These are phyloP conservation scores for Hippocampus barbouri DNA, from an alignment of 2,113 vertebrate species.

Conservation along the genomic window DNA sequence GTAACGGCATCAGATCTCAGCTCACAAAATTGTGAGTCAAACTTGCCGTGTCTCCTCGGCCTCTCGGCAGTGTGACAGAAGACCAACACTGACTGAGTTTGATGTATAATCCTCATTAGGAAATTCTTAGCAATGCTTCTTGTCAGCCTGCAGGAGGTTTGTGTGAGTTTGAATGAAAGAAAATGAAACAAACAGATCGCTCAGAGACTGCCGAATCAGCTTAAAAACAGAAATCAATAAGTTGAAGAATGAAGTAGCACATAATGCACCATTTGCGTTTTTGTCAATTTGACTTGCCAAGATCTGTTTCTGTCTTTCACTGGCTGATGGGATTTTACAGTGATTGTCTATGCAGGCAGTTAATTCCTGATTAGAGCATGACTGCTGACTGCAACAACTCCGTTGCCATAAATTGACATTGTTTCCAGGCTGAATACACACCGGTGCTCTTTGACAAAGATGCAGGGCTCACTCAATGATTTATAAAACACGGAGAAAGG, in stretches of 20 bases:
- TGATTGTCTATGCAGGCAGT: neutral
- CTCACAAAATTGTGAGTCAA: neutral
- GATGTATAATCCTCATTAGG: neutral
- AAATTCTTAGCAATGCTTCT: neutral
- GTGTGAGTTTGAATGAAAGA: neutral
- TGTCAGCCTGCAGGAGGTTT: neutral
- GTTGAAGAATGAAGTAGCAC: neutral
- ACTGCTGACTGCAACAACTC: neutral
- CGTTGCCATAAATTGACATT: neutral
- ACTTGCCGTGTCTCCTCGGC: neutral
- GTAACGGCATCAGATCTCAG: neutral
- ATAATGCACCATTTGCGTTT: neutral
- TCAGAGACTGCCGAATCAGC: neutral
- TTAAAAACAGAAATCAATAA: constrained; percentile 2
- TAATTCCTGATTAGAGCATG: neutral
- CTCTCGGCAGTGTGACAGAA: neutral
- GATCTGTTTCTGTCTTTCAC: constrained; percentile 2
- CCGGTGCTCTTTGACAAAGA: neutral
- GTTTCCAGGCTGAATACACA: neutral
- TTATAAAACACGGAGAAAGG: neutral
- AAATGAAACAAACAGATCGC: neutral
- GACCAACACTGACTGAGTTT: neutral
- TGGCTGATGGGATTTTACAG: neutral
- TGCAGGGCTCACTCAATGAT: neutral
- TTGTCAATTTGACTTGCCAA: neutral